phyloP scores from a whole-genome alignment of 2,797 vertebrate genomes.

The Danio aesculapii region DNA sequence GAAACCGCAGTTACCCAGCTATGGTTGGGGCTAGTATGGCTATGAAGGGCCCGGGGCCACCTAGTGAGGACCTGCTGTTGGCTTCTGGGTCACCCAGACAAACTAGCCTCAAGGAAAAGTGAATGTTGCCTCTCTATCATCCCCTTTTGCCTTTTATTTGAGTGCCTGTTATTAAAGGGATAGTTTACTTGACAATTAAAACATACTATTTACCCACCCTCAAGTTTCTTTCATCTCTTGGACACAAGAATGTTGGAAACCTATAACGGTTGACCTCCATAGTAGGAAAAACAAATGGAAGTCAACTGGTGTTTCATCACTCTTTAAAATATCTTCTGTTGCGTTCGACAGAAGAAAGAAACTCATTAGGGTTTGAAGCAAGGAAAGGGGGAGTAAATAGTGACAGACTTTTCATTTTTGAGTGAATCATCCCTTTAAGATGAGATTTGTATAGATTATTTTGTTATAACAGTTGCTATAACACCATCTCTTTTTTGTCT shows the following conservation, averaged over 20 bases:
- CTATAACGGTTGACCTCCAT: neutral
- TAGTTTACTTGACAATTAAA: constrained; percentile 52
- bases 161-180: constrained; percentile 81
- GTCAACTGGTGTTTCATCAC: neutral
- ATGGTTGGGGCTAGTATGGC: constrained; percentile 98
- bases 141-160: constrained; percentile 3
- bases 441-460: constrained; percentile 58
- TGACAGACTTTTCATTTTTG: neutral
- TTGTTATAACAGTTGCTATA: constrained; percentile 59
- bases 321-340: neutral
- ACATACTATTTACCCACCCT: no score
- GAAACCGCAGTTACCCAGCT: constrained; percentile 94
- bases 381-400: neutral
- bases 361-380: no score
- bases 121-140: constrained; percentile 38
- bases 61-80: constrained; percentile 86
- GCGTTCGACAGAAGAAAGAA: neutral
- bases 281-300: no score
- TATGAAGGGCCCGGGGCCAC: constrained; percentile 91
- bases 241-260: neutral
- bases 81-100: constrained; percentile 82
- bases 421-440: constrained; percentile 64
- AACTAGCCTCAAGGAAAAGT: constrained; percentile 81
- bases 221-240: neutral
- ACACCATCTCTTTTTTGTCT: constrained; percentile 34